These are phyloP conservation scores for human DNA, from an alignment of 2,113 vertebrate genomes.

Conservation along the genomic window GRCh38 chr5:40322001-40322500, in stretches of 20 bases:
- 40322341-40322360: constrained; percentile 17
- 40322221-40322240: neutral
- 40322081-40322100: neutral
- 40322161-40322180: neutral
- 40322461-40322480: neutral
- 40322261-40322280: neutral
- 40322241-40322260: neutral
- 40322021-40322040: neutral
- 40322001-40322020: neutral
- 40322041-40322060: neutral
- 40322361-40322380: neutral
- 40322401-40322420: neutral
- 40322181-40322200: neutral
- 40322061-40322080: neutral
- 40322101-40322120: neutral
- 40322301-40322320: neutral
- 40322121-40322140: constrained; percentile 19
- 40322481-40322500: neutral
- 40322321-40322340: neutral
- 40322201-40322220: neutral
- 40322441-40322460: neutral
- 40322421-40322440: neutral
- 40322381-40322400: constrained; percentile 11
- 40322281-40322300: constrained; percentile 16
- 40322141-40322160: neutral